These are phyloP conservation scores for Thaumetopoea pityocampa DNA, from an alignment of 1,140 invertebrate species.

Conservation along the genomic window DNA sequence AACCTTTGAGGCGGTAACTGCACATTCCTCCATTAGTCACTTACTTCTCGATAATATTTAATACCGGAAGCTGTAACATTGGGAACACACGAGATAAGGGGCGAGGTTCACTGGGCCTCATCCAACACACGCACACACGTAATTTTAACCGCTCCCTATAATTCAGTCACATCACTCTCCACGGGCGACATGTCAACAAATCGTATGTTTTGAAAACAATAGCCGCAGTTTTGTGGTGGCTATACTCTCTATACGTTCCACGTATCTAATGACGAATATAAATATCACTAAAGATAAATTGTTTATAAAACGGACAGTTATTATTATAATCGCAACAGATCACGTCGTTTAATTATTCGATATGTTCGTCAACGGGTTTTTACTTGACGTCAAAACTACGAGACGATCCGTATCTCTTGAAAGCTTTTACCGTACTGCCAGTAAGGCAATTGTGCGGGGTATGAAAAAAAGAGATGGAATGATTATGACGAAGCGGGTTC, in stretches of 20 bases:
- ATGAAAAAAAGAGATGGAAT: constrained; percentile 67
- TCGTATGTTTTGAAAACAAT: constrained; percentile 60
- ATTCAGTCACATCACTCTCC: constrained; percentile 43
- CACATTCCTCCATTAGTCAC: constrained; percentile 62
- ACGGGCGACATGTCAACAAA: constrained; percentile 42
- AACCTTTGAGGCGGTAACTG: constrained; percentile 24
- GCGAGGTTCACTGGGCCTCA: constrained; percentile 51
- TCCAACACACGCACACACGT: constrained; percentile 51
- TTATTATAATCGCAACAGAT: constrained; percentile 22
- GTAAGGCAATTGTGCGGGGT: constrained; percentile 60
- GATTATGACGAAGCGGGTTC: constrained; percentile 44
- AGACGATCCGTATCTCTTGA: constrained; percentile 39
- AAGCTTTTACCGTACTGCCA: constrained; percentile 58
- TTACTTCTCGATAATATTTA: constrained; percentile 34
- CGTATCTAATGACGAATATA: constrained; percentile 10
- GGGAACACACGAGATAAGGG: constrained; percentile 38
- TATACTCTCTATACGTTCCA: constrained; percentile 4
- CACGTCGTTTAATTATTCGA: constrained; percentile 37
- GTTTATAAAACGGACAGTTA: constrained; percentile 22
- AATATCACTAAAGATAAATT: constrained; percentile 22
- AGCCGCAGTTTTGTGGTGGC: constrained; percentile 19
- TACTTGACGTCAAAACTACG: constrained; percentile 19
- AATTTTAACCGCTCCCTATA: constrained; percentile 51
- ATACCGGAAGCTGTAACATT: constrained; percentile 36
- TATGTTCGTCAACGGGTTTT: constrained; percentile 35